Percentiles rank a stretch among this genome's conserved stretches.
Evolutionary conservation across 2,113 vertebrate genomes (phyloP).

Genomic region (Lasiurus cinereus): DNA sequence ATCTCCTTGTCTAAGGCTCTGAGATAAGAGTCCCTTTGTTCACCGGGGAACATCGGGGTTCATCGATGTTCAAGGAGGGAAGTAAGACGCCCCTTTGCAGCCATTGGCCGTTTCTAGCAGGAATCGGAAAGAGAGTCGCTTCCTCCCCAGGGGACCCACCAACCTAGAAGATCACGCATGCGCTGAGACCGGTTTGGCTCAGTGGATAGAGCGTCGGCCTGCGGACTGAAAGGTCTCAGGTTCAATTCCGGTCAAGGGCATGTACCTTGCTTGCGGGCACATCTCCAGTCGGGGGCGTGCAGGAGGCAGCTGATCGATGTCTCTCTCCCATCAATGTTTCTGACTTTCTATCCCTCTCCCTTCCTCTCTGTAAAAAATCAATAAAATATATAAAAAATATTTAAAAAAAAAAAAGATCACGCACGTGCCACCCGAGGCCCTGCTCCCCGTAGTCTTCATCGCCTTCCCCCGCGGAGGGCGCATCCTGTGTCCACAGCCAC

Average conservation of each 20-base stretch:
- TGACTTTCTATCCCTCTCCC: too few species aligned
- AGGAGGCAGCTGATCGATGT: too few species aligned
- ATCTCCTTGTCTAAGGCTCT: constrained; percentile 20
- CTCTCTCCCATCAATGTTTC: too few species aligned
- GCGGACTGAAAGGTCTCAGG: too few species aligned
- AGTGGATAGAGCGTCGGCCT: too few species aligned
- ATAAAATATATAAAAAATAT: too few species aligned
- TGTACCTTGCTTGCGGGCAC: too few species aligned
- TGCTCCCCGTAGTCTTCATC: not conserved
- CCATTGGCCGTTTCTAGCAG: not conserved
- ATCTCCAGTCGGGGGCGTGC: too few species aligned
- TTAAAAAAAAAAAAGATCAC: too few species aligned
- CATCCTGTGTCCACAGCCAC: not conserved
- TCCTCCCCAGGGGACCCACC: not conserved
- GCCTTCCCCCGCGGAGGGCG: not conserved
- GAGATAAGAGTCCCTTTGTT: not conserved
- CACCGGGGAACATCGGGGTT: not conserved
- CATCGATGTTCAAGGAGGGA: not conserved
- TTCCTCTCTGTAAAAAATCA: too few species aligned
- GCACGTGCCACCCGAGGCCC: not conserved
- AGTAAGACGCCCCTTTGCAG: not conserved
- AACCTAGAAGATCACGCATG: not conserved
- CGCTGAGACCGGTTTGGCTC: too few species aligned
- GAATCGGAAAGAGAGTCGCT: not conserved
- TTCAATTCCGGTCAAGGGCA: too few species aligned